Conservation (phyloP, 2,113 vertebrate genomes). For the Callopanchax toddi region DNA sequence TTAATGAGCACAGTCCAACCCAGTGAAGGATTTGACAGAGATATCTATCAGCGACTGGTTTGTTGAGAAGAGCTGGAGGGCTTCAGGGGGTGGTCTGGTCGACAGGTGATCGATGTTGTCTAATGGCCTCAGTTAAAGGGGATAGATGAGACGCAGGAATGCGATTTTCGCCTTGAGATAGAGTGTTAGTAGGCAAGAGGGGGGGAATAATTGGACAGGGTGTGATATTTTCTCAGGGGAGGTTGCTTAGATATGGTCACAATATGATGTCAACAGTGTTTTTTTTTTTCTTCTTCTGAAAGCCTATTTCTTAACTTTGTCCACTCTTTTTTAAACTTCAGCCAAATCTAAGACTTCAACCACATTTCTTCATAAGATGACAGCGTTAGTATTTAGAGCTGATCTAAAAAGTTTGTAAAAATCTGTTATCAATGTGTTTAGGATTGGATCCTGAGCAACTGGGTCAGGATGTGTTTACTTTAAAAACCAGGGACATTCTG, state of each 20-base stretch:
- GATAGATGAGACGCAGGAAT: conserved; percentile 58
- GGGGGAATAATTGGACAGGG: conserved; percentile 21
- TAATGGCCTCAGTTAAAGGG: conserved; percentile 28
- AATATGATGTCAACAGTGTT: background rate
- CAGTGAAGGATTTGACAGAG: background rate
- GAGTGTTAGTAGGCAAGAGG: conserved; percentile 18
- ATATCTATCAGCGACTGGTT: conserved; percentile 25
- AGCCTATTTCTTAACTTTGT: background rate
- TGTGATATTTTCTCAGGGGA: conserved; percentile 10
- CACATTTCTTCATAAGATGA: too few relatives aligned
- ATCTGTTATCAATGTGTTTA: background rate
- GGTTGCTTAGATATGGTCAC: background rate
- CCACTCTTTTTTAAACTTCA: too few relatives aligned
- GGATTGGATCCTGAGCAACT: conserved; percentile 8
- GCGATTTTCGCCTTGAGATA: conserved; percentile 45
- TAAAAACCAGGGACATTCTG: conserved; percentile 31
- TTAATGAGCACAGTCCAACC: background rate
- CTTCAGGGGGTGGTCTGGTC: conserved; percentile 50
- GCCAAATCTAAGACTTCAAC: too few relatives aligned
- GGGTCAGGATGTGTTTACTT: conserved; percentile 10
- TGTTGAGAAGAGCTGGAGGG: conserved; percentile 6
- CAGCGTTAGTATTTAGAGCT: too few relatives aligned
- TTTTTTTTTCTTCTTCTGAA: background rate
- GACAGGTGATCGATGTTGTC: conserved; percentile 53
- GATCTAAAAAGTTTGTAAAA: too few relatives aligned